Evolutionary conservation across 2,113 vertebrate species (phyloP).

Genomic region (Bothrops jararaca): DNA sequence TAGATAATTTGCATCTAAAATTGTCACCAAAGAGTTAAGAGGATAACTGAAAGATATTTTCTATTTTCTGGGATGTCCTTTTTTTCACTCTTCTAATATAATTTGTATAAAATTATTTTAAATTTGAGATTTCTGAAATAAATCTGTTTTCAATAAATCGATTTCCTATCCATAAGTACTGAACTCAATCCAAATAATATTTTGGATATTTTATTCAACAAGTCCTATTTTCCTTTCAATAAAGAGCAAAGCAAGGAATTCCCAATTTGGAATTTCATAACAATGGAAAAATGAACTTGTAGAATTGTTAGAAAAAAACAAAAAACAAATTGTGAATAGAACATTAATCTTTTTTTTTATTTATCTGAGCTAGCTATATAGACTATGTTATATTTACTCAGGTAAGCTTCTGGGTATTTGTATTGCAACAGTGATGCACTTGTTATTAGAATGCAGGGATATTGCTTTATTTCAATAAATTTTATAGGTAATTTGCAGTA

Average conservation of each 20-base stretch:
- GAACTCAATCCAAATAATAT: neutral
- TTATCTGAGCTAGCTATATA: neutral
- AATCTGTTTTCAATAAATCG: neutral
- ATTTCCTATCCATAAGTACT: neutral
- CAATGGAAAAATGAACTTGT: neutral
- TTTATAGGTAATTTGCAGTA: neutral
- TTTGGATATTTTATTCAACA: neutral
- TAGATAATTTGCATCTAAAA: neutral
- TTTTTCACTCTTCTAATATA: neutral
- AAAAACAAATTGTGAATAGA: neutral
- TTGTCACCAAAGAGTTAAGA: neutral
- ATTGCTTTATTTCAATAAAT: neutral
- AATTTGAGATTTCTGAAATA: slow-evolving; percentile 7
- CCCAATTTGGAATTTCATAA: neutral
- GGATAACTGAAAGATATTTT: neutral
- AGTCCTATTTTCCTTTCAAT: neutral
- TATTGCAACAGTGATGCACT: neutral
- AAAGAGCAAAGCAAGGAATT: neutral
- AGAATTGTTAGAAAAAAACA: neutral
- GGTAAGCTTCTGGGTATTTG: slow-evolving; percentile 11
- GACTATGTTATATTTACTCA: slow-evolving; percentile 5
- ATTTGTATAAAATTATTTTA: neutral
- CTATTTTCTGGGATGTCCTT: neutral
- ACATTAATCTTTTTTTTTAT: slow-evolving; percentile 2
- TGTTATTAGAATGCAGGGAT: neutral